Base-by-base conservation (phyloP, 1,140 invertebrate genomes). In the Neocloeon triangulifer region DNA sequence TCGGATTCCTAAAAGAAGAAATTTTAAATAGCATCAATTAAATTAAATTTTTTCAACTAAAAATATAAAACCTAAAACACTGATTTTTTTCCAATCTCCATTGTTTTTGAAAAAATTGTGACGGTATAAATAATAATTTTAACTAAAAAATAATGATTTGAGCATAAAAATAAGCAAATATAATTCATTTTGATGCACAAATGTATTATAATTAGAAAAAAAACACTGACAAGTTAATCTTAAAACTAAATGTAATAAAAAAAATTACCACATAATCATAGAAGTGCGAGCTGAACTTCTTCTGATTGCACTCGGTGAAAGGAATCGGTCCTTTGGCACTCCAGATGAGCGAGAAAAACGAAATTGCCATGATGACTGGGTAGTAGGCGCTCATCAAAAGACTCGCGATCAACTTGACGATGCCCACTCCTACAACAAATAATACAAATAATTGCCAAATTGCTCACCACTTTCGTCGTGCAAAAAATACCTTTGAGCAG, bases 401-500 rank as follows among this genome's bases (percentile, higher is more conserved):
- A 10, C 57, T 57, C 22, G 55, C 51, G 4, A 64, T 33, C 20
- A 66, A 43, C 36, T 64, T 58, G 5, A 66, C 37, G 38, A 61
- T 64, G 14, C 63, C 64, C 4, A 66, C 52, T 20, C 65, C 65
- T 68, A 49, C n/a, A n/a, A 23, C 22, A n/a, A 23, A n/a, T n/a
- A n/a, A n/a, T n/a, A n/a, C n/a, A n/a, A n/a, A n/a, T n/a, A n/a
- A n/a, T n/a, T n/a, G n/a, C n/a, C n/a, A n/a, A n/a, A n/a, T n/a
- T n/a, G n/a, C n/a, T 29, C n/a, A 27, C 10, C 13, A 16, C 3
- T 10, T 13, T 16, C 27, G 2, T 9, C 10, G 10, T 16, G 8
- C 13, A 33, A 30, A 12, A 37, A 22, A 41, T 43, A 76, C 76
- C 77, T 67, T 66, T 73, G 43, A 80, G 73, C 17, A 82, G 58